Conservation (phyloP, 2,888 invertebrate genomes). For the Aspidiotus rigidus region DNA sequence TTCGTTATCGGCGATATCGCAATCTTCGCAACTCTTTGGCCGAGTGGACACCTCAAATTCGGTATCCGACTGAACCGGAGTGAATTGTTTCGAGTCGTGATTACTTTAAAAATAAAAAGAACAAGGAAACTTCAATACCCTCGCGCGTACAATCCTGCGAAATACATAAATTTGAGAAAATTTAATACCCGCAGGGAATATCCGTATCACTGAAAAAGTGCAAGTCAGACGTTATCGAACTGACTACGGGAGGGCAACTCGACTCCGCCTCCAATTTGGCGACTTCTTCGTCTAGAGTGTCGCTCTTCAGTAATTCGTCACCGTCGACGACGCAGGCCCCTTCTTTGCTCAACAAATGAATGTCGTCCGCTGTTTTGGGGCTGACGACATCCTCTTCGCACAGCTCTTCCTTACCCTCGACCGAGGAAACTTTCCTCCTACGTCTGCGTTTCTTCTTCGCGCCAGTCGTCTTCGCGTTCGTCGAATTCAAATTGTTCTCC, state of each 20-base stretch:
- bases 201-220: slow-evolving; percentile 93
- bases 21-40: slow-evolving; percentile 45
- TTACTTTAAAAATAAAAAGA: slow-evolving; percentile 15
- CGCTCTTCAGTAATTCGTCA: slow-evolving; percentile 5
- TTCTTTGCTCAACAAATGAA: no score
- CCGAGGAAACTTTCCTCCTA: slow-evolving; percentile 19
- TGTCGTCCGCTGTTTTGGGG: neutral
- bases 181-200: slow-evolving; percentile 47
- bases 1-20: slow-evolving; percentile 5
- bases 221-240: slow-evolving; percentile 53
- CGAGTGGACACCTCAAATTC: slow-evolving; percentile 60
- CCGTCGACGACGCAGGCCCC: neutral
- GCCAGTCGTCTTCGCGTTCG: slow-evolving; percentile 12
- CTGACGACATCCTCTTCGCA: slow-evolving; percentile 55
- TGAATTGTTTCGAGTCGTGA: slow-evolving; percentile 41
- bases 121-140: neutral
- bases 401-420: slow-evolving; percentile 52
- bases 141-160: neutral
- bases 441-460: slow-evolving; percentile 15
- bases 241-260: neutral
- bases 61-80: slow-evolving; percentile 87
- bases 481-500: slow-evolving; percentile 19
- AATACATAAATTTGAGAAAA: neutral
- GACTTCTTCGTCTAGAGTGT: slow-evolving; percentile 21
- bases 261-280: slow-evolving; percentile 2